phyloP scores from a whole-genome alignment of 2,797 vertebrate genomes.

The Onychomys arenicola region DNA sequence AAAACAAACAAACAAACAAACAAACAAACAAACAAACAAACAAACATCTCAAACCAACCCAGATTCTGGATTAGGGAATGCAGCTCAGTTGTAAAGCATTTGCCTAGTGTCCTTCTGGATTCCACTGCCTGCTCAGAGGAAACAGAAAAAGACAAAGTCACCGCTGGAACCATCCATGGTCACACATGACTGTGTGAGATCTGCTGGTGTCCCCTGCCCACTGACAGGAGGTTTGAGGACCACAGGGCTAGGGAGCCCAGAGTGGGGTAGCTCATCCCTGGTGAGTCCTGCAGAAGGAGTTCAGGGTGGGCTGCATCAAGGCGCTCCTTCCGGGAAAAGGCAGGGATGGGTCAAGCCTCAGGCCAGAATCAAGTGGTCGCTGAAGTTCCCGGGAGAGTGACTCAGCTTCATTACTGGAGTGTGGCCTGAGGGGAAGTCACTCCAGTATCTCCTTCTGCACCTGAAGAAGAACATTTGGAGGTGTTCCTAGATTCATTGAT shows the following conservation, averaged over 20 bases:
- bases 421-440: neutral
- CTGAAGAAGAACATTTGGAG: neutral
- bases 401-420: neutral
- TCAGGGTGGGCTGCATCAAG: neutral
- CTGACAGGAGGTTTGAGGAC: neutral
- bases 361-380: too few species aligned
- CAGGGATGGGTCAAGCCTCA: neutral
- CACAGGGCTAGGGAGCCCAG: neutral
- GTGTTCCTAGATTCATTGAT: fast-evolving
- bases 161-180: neutral
- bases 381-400: neutral
- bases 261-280: fast-evolving
- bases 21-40: neutral
- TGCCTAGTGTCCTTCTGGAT: too few species aligned
- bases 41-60: neutral
- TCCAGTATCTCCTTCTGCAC: neutral
- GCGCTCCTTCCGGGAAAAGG: neutral
- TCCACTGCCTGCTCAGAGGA: neutral
- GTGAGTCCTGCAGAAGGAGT: fast-evolving
- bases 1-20: neutral
- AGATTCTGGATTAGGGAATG: neutral
- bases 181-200: neutral
- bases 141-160: too few species aligned
- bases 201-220: neutral
- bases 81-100: too few species aligned